Percentiles rank a stretch among this genome's conserved stretches.
These are phyloP conservation scores for Chydorus sphaericus DNA, from an alignment of 2,888 invertebrate genomes.

Conservation along the genomic window DNA sequence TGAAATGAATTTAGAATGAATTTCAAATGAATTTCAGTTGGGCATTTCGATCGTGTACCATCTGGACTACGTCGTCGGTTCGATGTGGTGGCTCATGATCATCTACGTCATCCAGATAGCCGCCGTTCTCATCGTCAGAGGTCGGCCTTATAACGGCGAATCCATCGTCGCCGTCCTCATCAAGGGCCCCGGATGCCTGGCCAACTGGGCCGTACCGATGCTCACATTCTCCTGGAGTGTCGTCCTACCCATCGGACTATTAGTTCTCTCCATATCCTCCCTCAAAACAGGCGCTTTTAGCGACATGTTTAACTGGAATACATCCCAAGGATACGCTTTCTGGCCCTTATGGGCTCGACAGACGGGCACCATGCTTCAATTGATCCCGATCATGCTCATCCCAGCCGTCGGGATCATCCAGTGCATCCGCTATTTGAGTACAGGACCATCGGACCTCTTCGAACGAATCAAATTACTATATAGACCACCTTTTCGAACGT, in stretches of 20 bases:
- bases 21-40: too few relatives aligned
- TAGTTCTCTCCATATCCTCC: constrained; percentile 53
- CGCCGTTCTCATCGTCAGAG: constrained; percentile 73
- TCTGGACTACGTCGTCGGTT: constrained; percentile 66
- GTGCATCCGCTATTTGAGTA: constrained; percentile 57
- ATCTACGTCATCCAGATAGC: constrained; percentile 58
- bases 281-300: constrained; percentile 52
- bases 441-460: constrained; percentile 68
- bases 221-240: constrained; percentile 79
- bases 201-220: constrained; percentile 40
- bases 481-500: constrained; percentile 42
- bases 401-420: constrained; percentile 36
- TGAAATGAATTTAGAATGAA: too few relatives aligned
- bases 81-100: constrained; percentile 73
- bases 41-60: constrained; percentile 71
- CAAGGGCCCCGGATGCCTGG: constrained; percentile 29
- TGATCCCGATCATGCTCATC: constrained; percentile 56
- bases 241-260: constrained; percentile 60
- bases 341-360: constrained; percentile 69
- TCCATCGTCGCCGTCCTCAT: constrained; percentile 47
- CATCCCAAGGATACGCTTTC: constrained; percentile 44
- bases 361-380: constrained; percentile 57
- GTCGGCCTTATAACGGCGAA: constrained; percentile 71
- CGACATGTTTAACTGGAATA: constrained; percentile 50
- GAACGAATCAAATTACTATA: constrained; percentile 76